phyloP scores from a whole-genome alignment of 2,113 vertebrate species.

The Verasper variegatus region DNA sequence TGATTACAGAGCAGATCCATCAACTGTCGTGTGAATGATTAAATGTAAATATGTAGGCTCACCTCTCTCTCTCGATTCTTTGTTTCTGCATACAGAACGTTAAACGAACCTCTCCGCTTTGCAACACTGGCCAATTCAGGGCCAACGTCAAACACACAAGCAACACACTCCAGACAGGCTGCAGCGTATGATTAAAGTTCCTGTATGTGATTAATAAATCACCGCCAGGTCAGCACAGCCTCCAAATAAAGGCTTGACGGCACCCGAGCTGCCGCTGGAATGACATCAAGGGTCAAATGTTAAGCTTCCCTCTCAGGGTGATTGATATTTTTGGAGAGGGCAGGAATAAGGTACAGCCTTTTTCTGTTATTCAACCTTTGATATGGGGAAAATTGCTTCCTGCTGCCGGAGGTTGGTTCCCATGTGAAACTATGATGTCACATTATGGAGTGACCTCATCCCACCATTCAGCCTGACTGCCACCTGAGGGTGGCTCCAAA shows the following conservation, averaged over 20 bases:
- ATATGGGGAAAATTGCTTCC: constrained; percentile 75
- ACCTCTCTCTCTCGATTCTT: constrained; percentile 5
- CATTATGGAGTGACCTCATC: constrained; percentile 70
- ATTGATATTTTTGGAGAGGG: constrained; percentile 70
- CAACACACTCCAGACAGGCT: constrained; percentile 20
- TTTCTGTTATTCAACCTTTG: constrained; percentile 72
- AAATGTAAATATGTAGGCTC: constrained; percentile 44
- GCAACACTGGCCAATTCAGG: constrained; percentile 35
- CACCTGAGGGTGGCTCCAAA: constrained; percentile 56
- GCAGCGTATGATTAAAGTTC: constrained; percentile 61
- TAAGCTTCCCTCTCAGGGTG: constrained; percentile 66
- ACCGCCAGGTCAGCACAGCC: constrained; percentile 44
- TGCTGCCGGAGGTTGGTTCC: constrained; percentile 59
- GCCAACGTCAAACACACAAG: constrained; percentile 50
- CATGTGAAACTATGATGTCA: constrained; percentile 72
- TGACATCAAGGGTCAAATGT: constrained; percentile 78
- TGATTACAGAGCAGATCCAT: constrained; percentile 55
- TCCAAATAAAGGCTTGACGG: constrained; percentile 56
- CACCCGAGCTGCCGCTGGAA: constrained; percentile 51
- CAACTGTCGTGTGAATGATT: constrained; percentile 45
- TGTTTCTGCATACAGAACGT: constrained; percentile 21
- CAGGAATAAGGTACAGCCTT: constrained; percentile 70
- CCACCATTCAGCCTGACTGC: constrained; percentile 48
- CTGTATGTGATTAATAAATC: constrained; percentile 71
- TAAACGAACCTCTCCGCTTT: constrained; percentile 38